A percentile compares a stretch with the other conserved stretches of the same genome.
These are phyloP conservation scores for Platypus cylindrus DNA, from an alignment of 2,888 invertebrate genomes.

Conservation along the genomic window DNA sequence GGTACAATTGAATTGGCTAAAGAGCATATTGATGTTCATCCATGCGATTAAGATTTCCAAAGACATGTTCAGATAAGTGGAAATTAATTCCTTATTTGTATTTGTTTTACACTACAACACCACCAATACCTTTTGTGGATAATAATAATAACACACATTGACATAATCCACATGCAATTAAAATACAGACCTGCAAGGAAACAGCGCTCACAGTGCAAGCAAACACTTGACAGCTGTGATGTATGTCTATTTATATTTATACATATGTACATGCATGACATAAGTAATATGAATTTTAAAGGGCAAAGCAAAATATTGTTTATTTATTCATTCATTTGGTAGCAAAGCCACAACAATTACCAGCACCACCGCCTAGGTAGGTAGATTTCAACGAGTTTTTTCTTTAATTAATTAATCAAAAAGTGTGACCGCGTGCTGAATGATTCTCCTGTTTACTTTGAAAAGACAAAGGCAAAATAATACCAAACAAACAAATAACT, in stretches of 20 bases:
- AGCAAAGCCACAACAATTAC: too few species aligned
- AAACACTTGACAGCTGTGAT: slow-evolving; percentile 15
- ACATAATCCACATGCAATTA: too few species aligned
- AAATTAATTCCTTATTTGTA: slow-evolving; percentile 21
- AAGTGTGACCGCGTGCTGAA: too few species aligned
- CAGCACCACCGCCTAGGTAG: too few species aligned
- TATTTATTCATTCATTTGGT: slow-evolving; percentile 12
- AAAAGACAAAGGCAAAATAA: slow-evolving; percentile 11
- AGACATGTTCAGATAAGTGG: slow-evolving; percentile 26
- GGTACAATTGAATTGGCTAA: too few species aligned
- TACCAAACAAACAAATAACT: too few species aligned
- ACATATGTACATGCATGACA: too few species aligned
- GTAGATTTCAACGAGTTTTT: slow-evolving; percentile 15
- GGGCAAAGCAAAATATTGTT: too few species aligned
- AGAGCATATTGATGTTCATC: too few species aligned
- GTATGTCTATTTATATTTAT: slow-evolving; percentile 13
- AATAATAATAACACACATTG: too few species aligned
- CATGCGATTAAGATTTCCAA: slow-evolving; percentile 18
- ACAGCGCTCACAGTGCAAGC: slow-evolving; percentile 8
- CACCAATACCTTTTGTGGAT: too few species aligned
- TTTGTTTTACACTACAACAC: slow-evolving; percentile 14
- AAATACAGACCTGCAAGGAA: slow-evolving; percentile 12
- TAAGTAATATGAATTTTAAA: too few species aligned
- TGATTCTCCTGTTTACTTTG: slow-evolving; percentile 10
- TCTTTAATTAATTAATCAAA: slow-evolving; percentile 17